Base-by-base conservation (phyloP, 2,797 vertebrate genomes). In the Melanotaenia parkinsoni region DNA sequence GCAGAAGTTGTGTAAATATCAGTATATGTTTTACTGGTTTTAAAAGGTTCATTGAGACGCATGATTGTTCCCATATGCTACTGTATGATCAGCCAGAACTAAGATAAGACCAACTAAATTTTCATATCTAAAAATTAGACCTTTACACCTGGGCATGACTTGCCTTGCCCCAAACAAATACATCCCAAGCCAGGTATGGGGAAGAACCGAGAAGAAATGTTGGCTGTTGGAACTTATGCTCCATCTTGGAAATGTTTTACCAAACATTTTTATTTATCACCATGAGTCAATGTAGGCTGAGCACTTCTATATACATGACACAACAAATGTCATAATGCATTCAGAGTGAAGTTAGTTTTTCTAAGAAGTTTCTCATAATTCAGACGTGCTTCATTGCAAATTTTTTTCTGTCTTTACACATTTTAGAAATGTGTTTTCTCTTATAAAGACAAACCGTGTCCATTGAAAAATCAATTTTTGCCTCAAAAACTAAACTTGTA, bases 401-500 rank as follows among this genome's bases (percentile, higher is more conserved):
- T 14, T 40, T 75, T 47, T 18, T 65, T 60, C 20, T 20, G 7
- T 57, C 5, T 78, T 65, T 79, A n/a, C 24, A 54, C 24, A 18
- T 68, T 22, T 37, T 70, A 86, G 63, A 45, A 16, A 11, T 1
- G 35, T 13, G 12, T 72, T 60, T 67, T 53, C 45, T 56, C 45
- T 40, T 9, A 43, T 50, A 61, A 76, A 70, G 63, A 76, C 58
- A 73, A 80, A 80, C 63, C 38, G 10, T 80, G 72, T 78, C 76
- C 30, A 18, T 51, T 62, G 26, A 72, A 70, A 84, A 86, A 74
- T 70, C 54, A 13, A 20, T 62, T 70, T 87, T 79, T 67, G 43
- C 50, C 74, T 77, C 37, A 57, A 58, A 83, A 79, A 79, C 72
- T 73, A 70, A 83, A 86, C 84, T 86, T 76, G 78, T 83, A 82